Evolutionary conservation across 2,797 vertebrate species (phyloP), one percentile per base, ranked within the genome.

Genomic region (Channa striata): DNA sequence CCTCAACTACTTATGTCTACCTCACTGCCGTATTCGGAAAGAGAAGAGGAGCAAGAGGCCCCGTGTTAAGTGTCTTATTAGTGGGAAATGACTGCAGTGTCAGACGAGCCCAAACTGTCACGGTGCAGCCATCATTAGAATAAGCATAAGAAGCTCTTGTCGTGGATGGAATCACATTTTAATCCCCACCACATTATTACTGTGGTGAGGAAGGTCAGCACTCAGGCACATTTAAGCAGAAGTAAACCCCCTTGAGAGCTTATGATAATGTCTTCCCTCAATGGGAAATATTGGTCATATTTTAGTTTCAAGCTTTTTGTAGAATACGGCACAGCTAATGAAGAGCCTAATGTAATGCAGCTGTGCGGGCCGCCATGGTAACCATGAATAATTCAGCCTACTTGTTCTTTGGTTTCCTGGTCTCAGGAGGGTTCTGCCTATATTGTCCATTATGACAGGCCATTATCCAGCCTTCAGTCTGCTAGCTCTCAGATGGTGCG

Each of bases 391-490:
- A 97, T 98, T 96, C 96, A 97, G 92, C 80, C 92, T 94, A 92
- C 93, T 96, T 96, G 95, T 94, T 94, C 93, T 94, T 94, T 92
- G 87, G 90, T 92, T 87, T 92, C 92, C 89, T 93, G 93, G 94
- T 95, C 96, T 95, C 96, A 74, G 77, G 95, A 96, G 96, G 95
- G 92, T 94, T 93, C 94, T 92, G 89, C 92, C 93, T 94, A 95
- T 95, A 97, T 97, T 97, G 97, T 97, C 96, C 93, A 94, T 95
- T 93, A 94, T 96, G 96, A 97, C 95, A 96, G 96, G 94, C 93
- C 95, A 96, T 97, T 98, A 97, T 96, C 95, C 95, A 93, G 95
- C 94, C 95, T 93, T 95, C 94, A 94, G 95, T 93, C 94, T 95
- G 94, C 96, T 95, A 93, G 95, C 95, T 96, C 94, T 95, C 89